Conservation (phyloP, 1,140 invertebrate genomes). For the Drosophila nannoptera region DNA sequence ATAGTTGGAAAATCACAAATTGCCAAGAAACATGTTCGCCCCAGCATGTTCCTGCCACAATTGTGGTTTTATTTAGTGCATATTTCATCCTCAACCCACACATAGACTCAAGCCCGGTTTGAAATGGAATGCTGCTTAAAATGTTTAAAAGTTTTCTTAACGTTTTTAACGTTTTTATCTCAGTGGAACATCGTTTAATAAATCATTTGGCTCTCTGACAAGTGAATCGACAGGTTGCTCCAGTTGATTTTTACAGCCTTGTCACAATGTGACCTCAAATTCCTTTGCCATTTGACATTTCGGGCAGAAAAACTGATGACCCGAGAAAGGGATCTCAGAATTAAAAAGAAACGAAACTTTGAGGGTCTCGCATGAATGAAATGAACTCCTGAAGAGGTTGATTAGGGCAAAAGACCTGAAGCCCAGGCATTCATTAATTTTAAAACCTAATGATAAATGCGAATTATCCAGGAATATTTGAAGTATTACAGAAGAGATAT, state of each 20-base stretch:
- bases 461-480: too few species aligned
- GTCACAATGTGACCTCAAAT: slow-evolving; percentile 56
- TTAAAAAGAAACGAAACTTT: slow-evolving; percentile 8
- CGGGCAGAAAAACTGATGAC: slow-evolving; percentile 69
- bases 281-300: slow-evolving; percentile 70
- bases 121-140: slow-evolving; percentile 4
- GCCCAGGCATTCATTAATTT: neutral
- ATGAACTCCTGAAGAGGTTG: too few species aligned
- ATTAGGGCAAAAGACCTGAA: too few species aligned
- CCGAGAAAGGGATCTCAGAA: neutral
- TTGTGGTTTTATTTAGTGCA: slow-evolving; percentile 27
- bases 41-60: neutral
- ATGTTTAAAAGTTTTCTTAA: slow-evolving; percentile 9
- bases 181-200: slow-evolving; percentile 33
- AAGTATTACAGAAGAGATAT: neutral
- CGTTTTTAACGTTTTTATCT: slow-evolving; percentile 29
- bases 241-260: slow-evolving; percentile 52
- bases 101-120: slow-evolving; percentile 11
- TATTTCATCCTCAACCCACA: slow-evolving; percentile 4
- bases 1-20: slow-evolving; percentile 68
- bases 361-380: slow-evolving; percentile 8
- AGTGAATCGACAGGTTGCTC: slow-evolving; percentile 48
- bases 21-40: slow-evolving; percentile 29
- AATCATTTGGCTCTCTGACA: slow-evolving; percentile 41
- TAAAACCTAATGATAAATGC: neutral